Conservation (phyloP, 2,888 invertebrate genomes). For the Athrips mouffetella region DNA sequence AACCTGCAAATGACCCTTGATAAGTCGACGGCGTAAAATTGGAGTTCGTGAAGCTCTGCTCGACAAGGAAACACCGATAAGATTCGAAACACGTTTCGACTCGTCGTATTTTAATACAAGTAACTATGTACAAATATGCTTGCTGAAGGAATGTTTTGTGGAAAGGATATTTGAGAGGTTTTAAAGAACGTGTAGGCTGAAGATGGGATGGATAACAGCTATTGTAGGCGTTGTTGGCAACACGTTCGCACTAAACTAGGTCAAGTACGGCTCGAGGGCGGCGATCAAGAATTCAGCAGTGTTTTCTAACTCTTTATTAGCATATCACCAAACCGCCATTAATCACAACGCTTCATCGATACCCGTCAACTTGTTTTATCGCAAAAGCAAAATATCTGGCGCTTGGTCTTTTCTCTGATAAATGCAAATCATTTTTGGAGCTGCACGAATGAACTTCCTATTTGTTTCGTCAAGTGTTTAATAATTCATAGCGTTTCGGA, state of each 20-base stretch:
- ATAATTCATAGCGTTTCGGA: constrained; percentile 18
- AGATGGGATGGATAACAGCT: constrained; percentile 1
- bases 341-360: constrained; percentile 54
- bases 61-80: constrained; percentile 15
- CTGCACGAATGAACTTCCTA: constrained; percentile 21
- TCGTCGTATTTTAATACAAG: background rate
- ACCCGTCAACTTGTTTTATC: constrained; percentile 43
- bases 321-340: constrained; percentile 54
- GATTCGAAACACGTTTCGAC: constrained; percentile 6
- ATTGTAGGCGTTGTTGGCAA: constrained; percentile 41
- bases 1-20: constrained; percentile 14
- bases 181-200: background rate
- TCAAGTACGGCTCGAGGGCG: constrained; percentile 66
- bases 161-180: background rate
- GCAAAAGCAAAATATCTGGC: constrained; percentile 32
- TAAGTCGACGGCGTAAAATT: constrained; percentile 10
- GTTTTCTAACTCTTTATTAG: constrained; percentile 51
- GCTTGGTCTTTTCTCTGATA: constrained; percentile 39
- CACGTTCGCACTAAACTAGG: constrained; percentile 55
- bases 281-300: constrained; percentile 36
- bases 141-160: background rate
- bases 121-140: background rate
- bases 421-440: constrained; percentile 41
- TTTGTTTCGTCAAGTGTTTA: constrained; percentile 20
- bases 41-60: background rate